Evolutionary conservation across 2,113 vertebrate genomes (phyloP).

Genomic region (Microtus montanus): DNA sequence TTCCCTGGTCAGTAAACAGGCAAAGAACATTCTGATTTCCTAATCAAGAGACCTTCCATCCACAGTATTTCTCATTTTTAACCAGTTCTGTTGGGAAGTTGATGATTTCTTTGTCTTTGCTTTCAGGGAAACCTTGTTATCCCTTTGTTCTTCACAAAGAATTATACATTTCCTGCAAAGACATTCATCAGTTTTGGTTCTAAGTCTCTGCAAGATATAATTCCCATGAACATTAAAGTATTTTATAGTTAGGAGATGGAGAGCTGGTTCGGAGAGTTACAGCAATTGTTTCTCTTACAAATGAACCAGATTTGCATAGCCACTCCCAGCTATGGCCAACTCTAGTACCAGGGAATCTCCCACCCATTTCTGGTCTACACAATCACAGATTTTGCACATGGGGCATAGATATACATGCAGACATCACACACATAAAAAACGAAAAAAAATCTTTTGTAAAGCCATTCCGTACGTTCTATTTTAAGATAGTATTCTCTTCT

Average conservation of each 20-base stretch:
- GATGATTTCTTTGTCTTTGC: background rate
- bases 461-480: background rate
- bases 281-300: background rate
- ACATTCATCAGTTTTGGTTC: background rate
- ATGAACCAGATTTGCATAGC: background rate
- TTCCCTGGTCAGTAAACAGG: background rate
- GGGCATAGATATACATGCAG: background rate
- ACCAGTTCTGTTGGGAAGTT: background rate
- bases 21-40: background rate
- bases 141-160: background rate
- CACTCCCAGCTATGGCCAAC: background rate
- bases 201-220: background rate
- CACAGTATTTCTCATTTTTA: background rate
- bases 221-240: background rate
- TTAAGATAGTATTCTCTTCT: background rate
- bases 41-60: background rate
- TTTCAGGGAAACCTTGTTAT: background rate
- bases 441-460: background rate
- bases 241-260: background rate
- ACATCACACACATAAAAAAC: background rate
- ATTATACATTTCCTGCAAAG: background rate
- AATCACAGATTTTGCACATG: background rate
- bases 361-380: background rate
- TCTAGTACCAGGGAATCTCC: background rate
- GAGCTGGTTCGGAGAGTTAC: rapidly evolving